Evolutionary conservation across 2,888 invertebrate species (phyloP).

Genomic region (Drosophila falleni): DNA sequence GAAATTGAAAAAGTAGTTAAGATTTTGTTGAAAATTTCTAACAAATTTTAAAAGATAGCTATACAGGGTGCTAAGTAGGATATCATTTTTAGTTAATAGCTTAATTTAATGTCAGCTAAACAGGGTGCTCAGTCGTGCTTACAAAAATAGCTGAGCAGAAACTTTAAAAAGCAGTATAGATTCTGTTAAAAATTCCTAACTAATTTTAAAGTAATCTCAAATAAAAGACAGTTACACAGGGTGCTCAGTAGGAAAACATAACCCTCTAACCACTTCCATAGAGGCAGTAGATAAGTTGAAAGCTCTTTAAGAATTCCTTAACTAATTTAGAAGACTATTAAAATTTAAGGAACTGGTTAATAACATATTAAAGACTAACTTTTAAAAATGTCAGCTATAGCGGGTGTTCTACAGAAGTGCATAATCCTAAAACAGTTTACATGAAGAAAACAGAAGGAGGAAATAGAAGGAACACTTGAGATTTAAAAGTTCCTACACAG

Average conservation of each 20-base stretch:
- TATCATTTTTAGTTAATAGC: too few relatives aligned
- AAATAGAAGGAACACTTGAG: constrained; percentile 86
- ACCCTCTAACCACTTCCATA: too few relatives aligned
- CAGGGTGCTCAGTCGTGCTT: not conserved
- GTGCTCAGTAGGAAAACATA: not conserved
- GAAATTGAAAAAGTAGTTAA: not conserved
- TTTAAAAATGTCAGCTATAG: not conserved
- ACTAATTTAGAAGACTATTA: too few relatives aligned
- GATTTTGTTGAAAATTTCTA: not conserved
- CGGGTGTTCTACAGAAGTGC: not conserved
- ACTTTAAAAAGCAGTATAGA: not conserved
- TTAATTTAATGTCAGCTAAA: not conserved
- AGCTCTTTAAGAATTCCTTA: too few relatives aligned
- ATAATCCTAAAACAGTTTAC: too few relatives aligned
- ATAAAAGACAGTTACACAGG: not conserved
- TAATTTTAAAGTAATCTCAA: not conserved
- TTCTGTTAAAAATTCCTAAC: not conserved
- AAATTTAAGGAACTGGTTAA: too few relatives aligned
- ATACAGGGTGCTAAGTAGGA: not conserved
- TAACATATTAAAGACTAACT: not conserved
- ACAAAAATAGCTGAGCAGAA: too few relatives aligned
- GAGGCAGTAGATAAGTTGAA: too few relatives aligned
- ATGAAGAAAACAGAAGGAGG: too few relatives aligned
- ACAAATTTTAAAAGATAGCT: not conserved
- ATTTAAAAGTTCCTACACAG: not conserved